Conservation (phyloP, 2,113 vertebrate species). For the Pitta sordida region DNA sequence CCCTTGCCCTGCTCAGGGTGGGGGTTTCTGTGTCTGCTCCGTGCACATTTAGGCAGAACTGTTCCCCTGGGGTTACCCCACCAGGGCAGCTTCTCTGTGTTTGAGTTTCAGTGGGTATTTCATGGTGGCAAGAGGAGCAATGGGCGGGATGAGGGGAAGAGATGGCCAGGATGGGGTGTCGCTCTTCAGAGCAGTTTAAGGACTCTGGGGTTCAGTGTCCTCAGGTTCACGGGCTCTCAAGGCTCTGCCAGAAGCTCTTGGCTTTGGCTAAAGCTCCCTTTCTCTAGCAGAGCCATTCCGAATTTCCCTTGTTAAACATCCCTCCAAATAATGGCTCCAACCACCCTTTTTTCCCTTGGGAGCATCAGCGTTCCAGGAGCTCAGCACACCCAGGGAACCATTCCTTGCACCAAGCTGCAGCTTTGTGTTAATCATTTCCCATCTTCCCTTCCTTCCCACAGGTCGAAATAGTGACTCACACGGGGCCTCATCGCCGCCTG, state of each 20-base stretch:
- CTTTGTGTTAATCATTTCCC: neutral
- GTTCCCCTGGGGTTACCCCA: neutral
- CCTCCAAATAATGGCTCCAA: neutral
- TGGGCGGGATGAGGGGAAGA: neutral
- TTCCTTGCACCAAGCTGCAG: fast-evolving
- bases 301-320: neutral
- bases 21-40: neutral
- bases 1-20: neutral
- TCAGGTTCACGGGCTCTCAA: neutral
- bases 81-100: neutral
- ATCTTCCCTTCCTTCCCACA: slow-evolving; percentile 64
- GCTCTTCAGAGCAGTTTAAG: neutral
- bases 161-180: fast-evolving
- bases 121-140: neutral
- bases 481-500: slow-evolving; percentile 90
- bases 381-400: fast-evolving
- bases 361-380: neutral
- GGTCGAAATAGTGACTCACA: slow-evolving; percentile 99
- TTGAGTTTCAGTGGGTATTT: neutral
- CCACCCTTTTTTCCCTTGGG: no score
- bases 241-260: neutral
- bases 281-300: fast-evolving
- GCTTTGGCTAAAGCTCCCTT: neutral
- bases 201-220: neutral
- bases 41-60: fast-evolving